Base-by-base conservation (phyloP, 2,113 vertebrate species). In the Rattus norvegicus region DNA sequence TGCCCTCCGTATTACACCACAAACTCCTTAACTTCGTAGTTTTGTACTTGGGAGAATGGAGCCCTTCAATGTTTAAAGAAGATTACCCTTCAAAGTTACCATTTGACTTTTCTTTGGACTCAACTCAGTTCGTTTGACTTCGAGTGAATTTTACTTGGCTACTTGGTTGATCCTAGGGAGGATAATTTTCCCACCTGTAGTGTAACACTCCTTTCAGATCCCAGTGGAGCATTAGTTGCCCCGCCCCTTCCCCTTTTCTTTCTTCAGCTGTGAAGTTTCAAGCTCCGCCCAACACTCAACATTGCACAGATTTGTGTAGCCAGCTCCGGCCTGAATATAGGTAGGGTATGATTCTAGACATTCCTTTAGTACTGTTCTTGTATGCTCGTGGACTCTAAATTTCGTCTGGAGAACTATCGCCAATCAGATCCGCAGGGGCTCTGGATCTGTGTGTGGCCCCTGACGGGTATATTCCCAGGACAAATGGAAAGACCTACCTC, bases 401-500 rank as follows among this genome's bases (percentile, higher is more conserved):
- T 67, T 92, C 67, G 69, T n/a, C 8, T 33, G 11, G 7, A 56
- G 72, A 30, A 56, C 22, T 49, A n/a, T 28, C 39, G 14, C 52
- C 10, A 19, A 83, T 20, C 28, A 0, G 24, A 83, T 20, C 28
- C 0, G 1, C 59, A 52, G 33, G 20, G 11, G 3, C 22, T 49
- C 43, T 36, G 17, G 26, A 14, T 67, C 54, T 67, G 16, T 47
- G 61, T 67, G 16, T 47, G 61, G 5, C 17, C 16, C 56, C 85
- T n/a, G 63, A 16, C 14, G 1, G 39, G 56, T 73, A 24, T 83
- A 13, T 77, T 20, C 30, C 28, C 54, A 69, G 67, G 33, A 79
- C 17, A 19, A n/a, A 24, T 4, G 47, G 61, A 2, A 69, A 33
- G 39, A 39, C 22, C 24, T 28, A 47, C 33, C 26, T 13, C 16